Conservation (phyloP, 2,113 vertebrate species). For the Colistium nudipinnis region DNA sequence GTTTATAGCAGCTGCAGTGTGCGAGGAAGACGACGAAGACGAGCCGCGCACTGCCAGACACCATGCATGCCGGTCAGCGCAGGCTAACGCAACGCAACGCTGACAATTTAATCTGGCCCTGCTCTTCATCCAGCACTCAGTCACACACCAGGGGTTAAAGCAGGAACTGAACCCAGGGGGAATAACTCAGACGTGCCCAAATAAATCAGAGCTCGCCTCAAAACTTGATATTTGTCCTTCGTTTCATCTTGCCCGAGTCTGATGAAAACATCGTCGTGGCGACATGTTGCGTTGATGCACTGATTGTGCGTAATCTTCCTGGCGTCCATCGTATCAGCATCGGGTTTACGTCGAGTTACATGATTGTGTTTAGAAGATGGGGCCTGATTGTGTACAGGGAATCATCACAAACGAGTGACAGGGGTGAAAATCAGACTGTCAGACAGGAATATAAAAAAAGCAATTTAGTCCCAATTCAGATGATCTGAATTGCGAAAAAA, state of each 20-base stretch:
- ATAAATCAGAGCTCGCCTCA: background rate
- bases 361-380: conserved; percentile 8
- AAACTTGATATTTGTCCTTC: conserved; percentile 17
- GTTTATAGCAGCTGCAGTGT: conserved; percentile 55
- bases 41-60: conserved; percentile 8
- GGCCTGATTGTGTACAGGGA: background rate
- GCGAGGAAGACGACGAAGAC: conserved; percentile 22
- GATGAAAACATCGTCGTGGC: conserved; percentile 37
- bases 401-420: conserved; percentile 24
- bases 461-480: too few species aligned
- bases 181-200: conserved; percentile 16
- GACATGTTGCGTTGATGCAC: conserved; percentile 20
- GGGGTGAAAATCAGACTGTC: conserved; percentile 8
- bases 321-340: conserved; percentile 38
- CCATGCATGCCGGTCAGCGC: conserved; percentile 26
- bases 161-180: conserved; percentile 20
- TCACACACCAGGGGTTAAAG: conserved; percentile 4
- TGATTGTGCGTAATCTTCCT: conserved; percentile 44
- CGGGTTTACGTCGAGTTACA: conserved; percentile 22
- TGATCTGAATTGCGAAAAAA: too few species aligned
- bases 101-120: conserved; percentile 41
- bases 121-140: conserved; percentile 31
- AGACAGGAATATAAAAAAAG: background rate
- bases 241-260: conserved; percentile 12
- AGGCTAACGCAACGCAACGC: conserved; percentile 6